Percentiles rank a stretch among this genome's conserved stretches.
Conservation (phyloP, 64 coral and sea anemone genomes). For the Dendrophyllia cribrosa region DNA sequence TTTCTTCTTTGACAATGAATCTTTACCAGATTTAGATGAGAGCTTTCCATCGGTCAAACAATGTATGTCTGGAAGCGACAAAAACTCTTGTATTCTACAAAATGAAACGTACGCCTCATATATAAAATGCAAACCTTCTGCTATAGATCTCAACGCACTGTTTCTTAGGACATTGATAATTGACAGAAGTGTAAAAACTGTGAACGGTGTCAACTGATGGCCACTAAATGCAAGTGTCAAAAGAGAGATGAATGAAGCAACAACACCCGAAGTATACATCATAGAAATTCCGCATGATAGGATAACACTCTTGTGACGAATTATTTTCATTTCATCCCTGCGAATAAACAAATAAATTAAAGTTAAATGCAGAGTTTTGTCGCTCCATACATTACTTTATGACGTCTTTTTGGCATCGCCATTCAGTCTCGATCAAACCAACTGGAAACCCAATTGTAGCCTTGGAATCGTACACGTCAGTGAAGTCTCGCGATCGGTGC, state of each 20-base stretch:
- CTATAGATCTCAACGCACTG: conserved; percentile 13
- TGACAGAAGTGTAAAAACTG: conserved; percentile 75
- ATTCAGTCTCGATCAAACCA: too few species aligned
- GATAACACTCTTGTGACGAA: conserved; percentile 61
- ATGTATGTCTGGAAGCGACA: background rate
- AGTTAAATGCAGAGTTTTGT: too few species aligned
- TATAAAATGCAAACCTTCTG: conserved; percentile 19
- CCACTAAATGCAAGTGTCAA: conserved; percentile 60
- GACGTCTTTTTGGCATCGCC: too few species aligned
- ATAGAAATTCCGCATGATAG: conserved; percentile 42
- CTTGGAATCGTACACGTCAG: too few species aligned
- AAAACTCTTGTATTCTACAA: conserved; percentile 38
- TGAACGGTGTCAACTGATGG: conserved; percentile 49
- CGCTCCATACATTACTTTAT: too few species aligned
- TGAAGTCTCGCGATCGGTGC: too few species aligned
- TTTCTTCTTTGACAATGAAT: background rate
- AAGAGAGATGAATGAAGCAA: conserved; percentile 64
- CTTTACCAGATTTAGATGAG: background rate
- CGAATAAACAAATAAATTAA: conserved; percentile 1
- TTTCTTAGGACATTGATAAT: conserved; percentile 51
- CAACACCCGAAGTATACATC: conserved; percentile 28
- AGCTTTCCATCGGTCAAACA: background rate
- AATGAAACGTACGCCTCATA: conserved; percentile 51
- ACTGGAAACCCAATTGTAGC: too few species aligned
- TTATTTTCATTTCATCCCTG: conserved; percentile 56